These are phyloP conservation scores for Carpatolechia fugitivella DNA, from an alignment of 2,888 invertebrate genomes.

Conservation along the genomic window DNA sequence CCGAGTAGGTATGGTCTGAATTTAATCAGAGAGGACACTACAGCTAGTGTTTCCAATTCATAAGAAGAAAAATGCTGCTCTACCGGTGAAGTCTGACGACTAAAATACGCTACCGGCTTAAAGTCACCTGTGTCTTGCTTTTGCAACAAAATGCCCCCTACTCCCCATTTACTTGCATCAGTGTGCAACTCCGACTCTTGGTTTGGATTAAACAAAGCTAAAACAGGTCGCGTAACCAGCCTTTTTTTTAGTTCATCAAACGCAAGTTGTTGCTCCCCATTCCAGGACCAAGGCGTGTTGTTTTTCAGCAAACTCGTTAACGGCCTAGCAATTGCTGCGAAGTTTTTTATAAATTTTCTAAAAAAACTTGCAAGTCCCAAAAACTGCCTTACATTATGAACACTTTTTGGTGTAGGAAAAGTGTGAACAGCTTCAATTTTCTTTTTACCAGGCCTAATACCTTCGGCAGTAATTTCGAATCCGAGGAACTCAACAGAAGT, in stretches of 20 bases:
- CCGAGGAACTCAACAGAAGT: conserved; percentile 20
- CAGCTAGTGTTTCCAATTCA: conserved; percentile 22
- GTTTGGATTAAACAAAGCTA: conserved; percentile 16
- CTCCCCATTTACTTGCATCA: too few relatives aligned
- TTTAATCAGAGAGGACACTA: conserved; percentile 15
- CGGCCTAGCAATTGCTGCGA: conserved; percentile 19
- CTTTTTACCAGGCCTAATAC: conserved; percentile 25
- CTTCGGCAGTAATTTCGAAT: conserved; percentile 18
- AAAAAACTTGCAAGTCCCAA: conserved; percentile 24
- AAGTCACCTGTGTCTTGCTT: too few relatives aligned
- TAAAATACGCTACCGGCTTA: conserved; percentile 17
- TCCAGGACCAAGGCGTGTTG: conserved; percentile 25
- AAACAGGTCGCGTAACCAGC: conserved; percentile 6
- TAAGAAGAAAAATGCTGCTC: conserved; percentile 19
- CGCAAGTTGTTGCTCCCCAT: conserved; percentile 8
- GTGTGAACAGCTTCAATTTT: conserved; percentile 21
- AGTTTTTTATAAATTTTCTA: too few relatives aligned
- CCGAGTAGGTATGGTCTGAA: conserved; percentile 22
- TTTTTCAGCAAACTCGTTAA: conserved; percentile 19
- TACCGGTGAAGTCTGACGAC: conserved; percentile 14
- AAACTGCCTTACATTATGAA: too few relatives aligned
- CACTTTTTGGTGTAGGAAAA: conserved; percentile 20
- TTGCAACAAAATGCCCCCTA: too few relatives aligned
- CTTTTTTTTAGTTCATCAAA: conserved; percentile 12
- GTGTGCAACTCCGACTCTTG: too few relatives aligned